Conservation (phyloP, 1,140 invertebrate genomes). For the Ceratina calcarata region DNA sequence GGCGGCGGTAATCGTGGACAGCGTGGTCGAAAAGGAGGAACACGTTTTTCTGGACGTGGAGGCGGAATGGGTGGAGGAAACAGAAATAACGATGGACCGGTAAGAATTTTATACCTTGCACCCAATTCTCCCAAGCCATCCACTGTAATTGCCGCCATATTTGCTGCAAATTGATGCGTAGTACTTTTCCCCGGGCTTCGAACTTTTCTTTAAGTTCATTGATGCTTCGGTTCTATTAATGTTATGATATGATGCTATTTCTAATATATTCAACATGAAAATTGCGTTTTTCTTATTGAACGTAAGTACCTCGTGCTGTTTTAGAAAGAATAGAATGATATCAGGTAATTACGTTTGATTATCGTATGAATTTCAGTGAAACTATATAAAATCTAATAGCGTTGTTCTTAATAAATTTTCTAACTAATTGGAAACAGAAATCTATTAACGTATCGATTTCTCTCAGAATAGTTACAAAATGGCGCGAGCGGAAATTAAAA, state of each 20-base stretch:
- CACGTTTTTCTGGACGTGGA: conserved; percentile 69
- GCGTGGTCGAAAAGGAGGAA: conserved; percentile 71
- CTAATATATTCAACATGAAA: background rate
- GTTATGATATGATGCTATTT: background rate
- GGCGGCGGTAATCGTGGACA: conserved; percentile 61
- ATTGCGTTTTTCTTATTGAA: too few species aligned
- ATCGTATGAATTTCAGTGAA: too few species aligned
- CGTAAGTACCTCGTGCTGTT: too few species aligned
- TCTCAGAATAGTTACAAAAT: conserved; percentile 17
- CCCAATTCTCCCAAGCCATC: background rate
- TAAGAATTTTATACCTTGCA: conserved; percentile 38
- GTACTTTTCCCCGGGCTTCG: background rate
- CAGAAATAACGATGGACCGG: conserved; percentile 58
- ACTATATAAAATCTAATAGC: background rate
- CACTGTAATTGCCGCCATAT: conserved; percentile 21
- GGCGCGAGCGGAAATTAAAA: conserved; percentile 14
- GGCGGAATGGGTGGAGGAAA: conserved; percentile 63
- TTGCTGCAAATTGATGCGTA: conserved; percentile 13
- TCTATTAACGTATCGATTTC: conserved; percentile 14
- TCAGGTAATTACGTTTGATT: too few species aligned
- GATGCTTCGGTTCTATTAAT: too few species aligned
- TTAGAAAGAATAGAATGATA: too few species aligned
- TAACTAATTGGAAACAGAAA: background rate
- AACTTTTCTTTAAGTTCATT: background rate
- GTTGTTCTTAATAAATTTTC: background rate